Evolutionary conservation across 1,140 invertebrate species (phyloP), one percentile per base, ranked within the genome.

Genomic region (Zeugodacus cucurbitae): DNA sequence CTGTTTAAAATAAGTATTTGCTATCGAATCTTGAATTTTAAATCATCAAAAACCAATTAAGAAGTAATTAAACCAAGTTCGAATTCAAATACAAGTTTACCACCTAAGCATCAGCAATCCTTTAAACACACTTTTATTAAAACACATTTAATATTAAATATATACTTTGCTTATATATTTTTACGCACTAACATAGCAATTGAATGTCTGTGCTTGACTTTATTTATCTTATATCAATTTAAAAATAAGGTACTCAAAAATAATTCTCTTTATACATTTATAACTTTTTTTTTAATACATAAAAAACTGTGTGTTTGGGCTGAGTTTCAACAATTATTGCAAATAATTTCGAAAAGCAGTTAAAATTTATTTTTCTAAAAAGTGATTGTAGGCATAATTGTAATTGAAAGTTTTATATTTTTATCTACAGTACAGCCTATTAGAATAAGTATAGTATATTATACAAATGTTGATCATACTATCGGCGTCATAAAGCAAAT

Each of bases 181-280:
- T 10, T 41, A 41, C 70, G 70, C 34, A 74, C 37, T 74, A 37
- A 74, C 32, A 44, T 41, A 37, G 32, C 22, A 7, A 20, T 34
- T 37, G 7, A 4, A n/a, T 74, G 70, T 26, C 7, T 74, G 22
- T 74, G 32, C 37, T 44, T 74, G 22, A 74, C 32, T 41, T 37
- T 48, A 10, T 48, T 48, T 48, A 10, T 48, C 14, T 14, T 14
- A 54, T 17, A 17, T 54, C 48, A 54, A 14, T 26, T 82, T 29
- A 82, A 82, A 82, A 82, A 82, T 82, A 48, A 82, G 22, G 41
- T 54, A 82, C 34, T 29, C 41, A 82, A 48, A 48, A 82, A 82
- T 82, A 82, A 82, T 26, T 82, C 26, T 48, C 48, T 82, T 82
- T 82, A 48, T 29, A 48, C 74, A 82, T 82, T 44, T 82, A 29